Evolutionary conservation across 2,888 invertebrate genomes (phyloP).

Genomic region (Scaptomyza flava): DNA sequence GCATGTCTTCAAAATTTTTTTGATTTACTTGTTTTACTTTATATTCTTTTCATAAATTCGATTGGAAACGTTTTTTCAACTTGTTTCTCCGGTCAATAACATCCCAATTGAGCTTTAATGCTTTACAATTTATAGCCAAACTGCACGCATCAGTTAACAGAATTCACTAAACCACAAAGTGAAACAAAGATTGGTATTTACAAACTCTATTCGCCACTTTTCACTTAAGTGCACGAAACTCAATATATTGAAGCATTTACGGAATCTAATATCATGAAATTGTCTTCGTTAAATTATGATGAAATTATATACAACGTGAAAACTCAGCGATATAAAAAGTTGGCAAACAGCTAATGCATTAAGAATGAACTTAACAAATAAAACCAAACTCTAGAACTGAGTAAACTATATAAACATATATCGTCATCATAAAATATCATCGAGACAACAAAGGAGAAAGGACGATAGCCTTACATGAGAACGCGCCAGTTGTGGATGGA

Average conservation of each 20-base stretch:
- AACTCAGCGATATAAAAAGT: slow-evolving; percentile 13
- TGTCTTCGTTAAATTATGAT: slow-evolving; percentile 11
- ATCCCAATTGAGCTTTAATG: neutral
- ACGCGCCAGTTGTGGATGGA: slow-evolving; percentile 54
- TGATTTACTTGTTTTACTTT: too few species aligned
- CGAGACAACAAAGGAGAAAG: slow-evolving; percentile 73
- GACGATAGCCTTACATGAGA: slow-evolving; percentile 23
- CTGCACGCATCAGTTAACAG: neutral
- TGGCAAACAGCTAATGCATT: slow-evolving; percentile 57
- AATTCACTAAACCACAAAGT: slow-evolving; percentile 1
- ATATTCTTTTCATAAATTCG: neutral
- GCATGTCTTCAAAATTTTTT: too few species aligned
- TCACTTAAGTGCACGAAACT: neutral
- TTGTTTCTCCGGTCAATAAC: too few species aligned
- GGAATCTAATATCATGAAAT: slow-evolving; percentile 40
- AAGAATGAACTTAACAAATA: slow-evolving; percentile 66
- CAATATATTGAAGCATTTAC: slow-evolving; percentile 28
- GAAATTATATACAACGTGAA: neutral
- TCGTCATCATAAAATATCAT: slow-evolving; percentile 44
- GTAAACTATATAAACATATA: slow-evolving; percentile 45
- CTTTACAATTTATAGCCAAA: neutral
- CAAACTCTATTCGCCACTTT: slow-evolving; percentile 1
- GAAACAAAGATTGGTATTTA: neutral
- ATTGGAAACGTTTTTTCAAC: too few species aligned
- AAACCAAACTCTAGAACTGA: slow-evolving; percentile 22